Base-by-base conservation (phyloP, 1,140 invertebrate species). In the Holotrichia oblita region DNA sequence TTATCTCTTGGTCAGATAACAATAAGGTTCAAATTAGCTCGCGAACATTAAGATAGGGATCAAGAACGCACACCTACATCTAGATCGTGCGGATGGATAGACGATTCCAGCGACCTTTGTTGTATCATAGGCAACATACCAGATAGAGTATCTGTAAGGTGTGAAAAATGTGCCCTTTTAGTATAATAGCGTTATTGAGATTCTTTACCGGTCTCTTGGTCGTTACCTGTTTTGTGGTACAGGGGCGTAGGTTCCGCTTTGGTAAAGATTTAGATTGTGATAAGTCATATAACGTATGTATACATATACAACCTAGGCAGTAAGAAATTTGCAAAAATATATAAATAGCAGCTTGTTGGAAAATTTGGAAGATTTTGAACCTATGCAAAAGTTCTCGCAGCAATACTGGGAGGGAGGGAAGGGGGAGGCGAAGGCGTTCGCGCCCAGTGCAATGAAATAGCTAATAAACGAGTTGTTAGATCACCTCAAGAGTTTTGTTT, bases 41-140 rank as follows among this genome's bases (percentile, higher is more conserved):
- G 73, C 73, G 73, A 40, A 74, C 73, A 74, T 74, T 74, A 74
- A 74, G 73, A 74, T 74, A 74, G 40, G 41, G 73, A 74, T 74
- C 73, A 42, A 74, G 73, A 69, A 12, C 61, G 9, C 14, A 74
- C 41, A 74, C 73, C 34, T 74, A 44, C 34, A 74, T 44, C 40
- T 41, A 74, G 73, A 74, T 74, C 73, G 73, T 42, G 73, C n/a
- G 17, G 34, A 20, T 34, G 41, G 73, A 73, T 73, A 40, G 72
- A 61, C 59, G 59, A 14, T 69, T 72, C 10, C n/a, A 74, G 40
- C 41, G 41, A 42, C 17, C 73, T 74, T 74, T 74, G 40, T 74
- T 74, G 73, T 74, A 44, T 74, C 40, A 69, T 34, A 34, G 61
- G 61, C 61, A 69, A 17, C 41, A 20, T 20, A 74, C 61, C 41